Percentiles rank a stretch among this genome's conserved stretches.
Evolutionary conservation across 2,888 invertebrate species (phyloP).

Genomic region (Diachrysia chrysitis): DNA sequence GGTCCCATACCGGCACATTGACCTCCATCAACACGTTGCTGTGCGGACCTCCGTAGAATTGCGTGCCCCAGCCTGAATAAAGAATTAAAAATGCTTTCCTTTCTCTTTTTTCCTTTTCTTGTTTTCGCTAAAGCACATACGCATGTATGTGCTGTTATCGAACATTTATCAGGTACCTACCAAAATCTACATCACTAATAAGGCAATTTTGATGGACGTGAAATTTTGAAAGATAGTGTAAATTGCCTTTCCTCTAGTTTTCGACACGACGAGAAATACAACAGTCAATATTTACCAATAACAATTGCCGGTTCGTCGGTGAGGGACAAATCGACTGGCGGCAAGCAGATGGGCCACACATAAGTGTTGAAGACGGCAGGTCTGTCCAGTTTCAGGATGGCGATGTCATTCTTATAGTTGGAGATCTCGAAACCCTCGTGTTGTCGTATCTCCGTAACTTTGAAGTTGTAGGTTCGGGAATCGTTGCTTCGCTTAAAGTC

Average conservation of each 20-base stretch:
- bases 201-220: background rate
- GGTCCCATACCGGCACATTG: slow-evolving; percentile 93
- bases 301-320: slow-evolving; percentile 91
- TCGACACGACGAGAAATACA: background rate
- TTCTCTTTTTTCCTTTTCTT: background rate
- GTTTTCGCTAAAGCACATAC: too few relatives aligned
- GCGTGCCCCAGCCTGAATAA: slow-evolving; percentile 92
- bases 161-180: background rate
- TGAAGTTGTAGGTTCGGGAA: slow-evolving; percentile 92
- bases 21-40: slow-evolving; percentile 93
- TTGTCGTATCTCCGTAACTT: slow-evolving; percentile 90
- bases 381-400: slow-evolving; percentile 91
- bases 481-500: slow-evolving; percentile 92
- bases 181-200: background rate
- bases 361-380: slow-evolving; percentile 93
- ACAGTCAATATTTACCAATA: slow-evolving; percentile 85
- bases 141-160: slow-evolving; percentile 1
- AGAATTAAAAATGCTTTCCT: background rate
- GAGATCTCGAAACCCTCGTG: slow-evolving; percentile 92
- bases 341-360: slow-evolving; percentile 96
- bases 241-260: slow-evolving; percentile 1
- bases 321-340: slow-evolving; percentile 90
- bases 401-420: slow-evolving; percentile 94
- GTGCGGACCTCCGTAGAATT: slow-evolving; percentile 92
- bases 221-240: slow-evolving; percentile 2